Conservation (phyloP, 2,888 invertebrate species). For the Heterodera filipjevi region DNA sequence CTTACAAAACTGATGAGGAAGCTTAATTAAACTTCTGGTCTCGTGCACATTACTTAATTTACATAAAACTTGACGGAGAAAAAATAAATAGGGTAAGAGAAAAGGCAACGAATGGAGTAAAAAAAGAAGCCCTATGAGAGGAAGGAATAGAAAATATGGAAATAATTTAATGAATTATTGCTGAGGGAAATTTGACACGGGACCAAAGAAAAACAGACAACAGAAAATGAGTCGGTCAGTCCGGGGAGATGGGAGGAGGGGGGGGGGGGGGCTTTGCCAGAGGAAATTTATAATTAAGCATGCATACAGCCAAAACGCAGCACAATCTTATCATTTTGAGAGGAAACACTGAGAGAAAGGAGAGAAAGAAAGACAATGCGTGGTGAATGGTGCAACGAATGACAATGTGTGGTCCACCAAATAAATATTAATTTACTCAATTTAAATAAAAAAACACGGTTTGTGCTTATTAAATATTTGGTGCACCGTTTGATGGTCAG, state of each 20-base stretch:
- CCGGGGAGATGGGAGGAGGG: background rate
- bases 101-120: background rate
- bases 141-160: background rate
- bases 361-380: background rate
- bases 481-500: background rate
- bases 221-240: background rate
- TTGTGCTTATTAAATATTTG: background rate
- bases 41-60: background rate
- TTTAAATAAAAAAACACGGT: background rate
- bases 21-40: background rate
- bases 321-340: background rate
- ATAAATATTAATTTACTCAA: background rate
- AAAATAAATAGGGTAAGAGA: slow-evolving; percentile 1
- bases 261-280: background rate
- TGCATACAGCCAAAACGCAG: background rate
- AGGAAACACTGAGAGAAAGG: background rate
- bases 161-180: slow-evolving; percentile 1
- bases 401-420: background rate
- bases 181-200: background rate
- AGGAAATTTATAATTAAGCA: background rate
- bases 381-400: background rate
- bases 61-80: background rate
- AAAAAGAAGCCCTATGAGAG: background rate
- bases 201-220: background rate
- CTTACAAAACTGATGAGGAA: background rate